Conservation (phyloP, 2,113 vertebrate species). For the Notarius lentiginosus region DNA sequence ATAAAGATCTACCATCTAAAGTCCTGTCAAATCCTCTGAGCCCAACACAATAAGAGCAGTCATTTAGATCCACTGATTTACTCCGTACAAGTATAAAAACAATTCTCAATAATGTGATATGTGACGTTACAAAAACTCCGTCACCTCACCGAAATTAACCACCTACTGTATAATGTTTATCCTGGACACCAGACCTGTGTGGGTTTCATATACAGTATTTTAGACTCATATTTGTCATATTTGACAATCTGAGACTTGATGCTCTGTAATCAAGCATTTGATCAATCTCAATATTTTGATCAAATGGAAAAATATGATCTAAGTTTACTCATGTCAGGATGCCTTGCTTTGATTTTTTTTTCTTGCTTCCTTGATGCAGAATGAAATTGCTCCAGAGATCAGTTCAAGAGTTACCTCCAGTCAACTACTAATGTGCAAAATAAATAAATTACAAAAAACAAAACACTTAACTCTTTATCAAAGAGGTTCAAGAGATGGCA, state of each 20-base stretch:
- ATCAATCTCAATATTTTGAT: neutral
- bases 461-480: neutral
- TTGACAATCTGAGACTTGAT: neutral
- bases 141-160: neutral
- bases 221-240: neutral
- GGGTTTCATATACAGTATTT: neutral
- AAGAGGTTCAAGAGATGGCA: neutral
- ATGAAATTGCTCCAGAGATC: too few relatives aligned
- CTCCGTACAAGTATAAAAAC: neutral
- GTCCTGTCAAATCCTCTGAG: neutral
- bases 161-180: neutral
- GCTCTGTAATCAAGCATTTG: neutral
- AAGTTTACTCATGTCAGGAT: neutral
- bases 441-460: neutral
- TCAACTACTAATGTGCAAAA: too few relatives aligned
- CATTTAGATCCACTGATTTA: neutral
- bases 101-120: neutral
- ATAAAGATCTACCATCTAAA: slow-evolving; percentile 4
- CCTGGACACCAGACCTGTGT: neutral
- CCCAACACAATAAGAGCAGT: neutral
- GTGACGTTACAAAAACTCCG: neutral
- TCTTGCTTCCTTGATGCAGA: neutral
- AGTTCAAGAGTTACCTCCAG: too few relatives aligned
- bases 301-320: neutral
- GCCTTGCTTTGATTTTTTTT: neutral